Evolutionary conservation across 2,888 invertebrate species (phyloP), one percentile per base, ranked within the genome.

Genomic region (Fragum fragum): DNA sequence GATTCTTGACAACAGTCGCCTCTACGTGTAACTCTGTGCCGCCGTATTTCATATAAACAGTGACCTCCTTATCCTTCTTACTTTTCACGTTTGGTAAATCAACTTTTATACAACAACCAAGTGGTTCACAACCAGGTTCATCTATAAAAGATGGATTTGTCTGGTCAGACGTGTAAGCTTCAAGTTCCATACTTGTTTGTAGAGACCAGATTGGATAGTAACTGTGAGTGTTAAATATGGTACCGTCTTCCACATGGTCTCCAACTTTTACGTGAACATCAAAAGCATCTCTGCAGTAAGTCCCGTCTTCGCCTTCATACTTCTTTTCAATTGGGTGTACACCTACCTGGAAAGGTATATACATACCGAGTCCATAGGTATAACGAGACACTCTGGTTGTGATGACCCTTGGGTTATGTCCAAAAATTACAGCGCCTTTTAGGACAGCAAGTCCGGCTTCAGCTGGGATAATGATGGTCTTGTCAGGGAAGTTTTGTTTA

Each of bases 11-110:
- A n/a, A 82, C 85, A 53, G 32, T 75, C 18, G 83, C 88, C 52
- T 81, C 79, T 3, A 89, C 85, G n/a, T 71, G 79, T 11, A 89
- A 69, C 74, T 88, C 88, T 18, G 88, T 86, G 14, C 85, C 85
- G 14, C 89, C 87, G 73, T 87, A 88, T 11, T 82, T 81, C 73
- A 89, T 79, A 28, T 57, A 76, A 7, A 85, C 83, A 32, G 53
- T 63, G n/a, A 89, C 82, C 53, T 78, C 81, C 14, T 81, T 73
- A 21, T 86, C 82, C 42, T 76, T 83, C 18, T 77, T 77, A 3
- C 73, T 73, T 53, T 75, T 21, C 21, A 55, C 57, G 26, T 76
- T 66, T 0, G 79, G 74, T n/a, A 88, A 42, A 23, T 83, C 75
- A 39, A 89, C 83, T 23, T 81, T 79, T 0, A 89, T 75, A n/a